Evolutionary conservation across 2,797 vertebrate genomes (phyloP).

Genomic region (Anisognathus igniventris): DNA sequence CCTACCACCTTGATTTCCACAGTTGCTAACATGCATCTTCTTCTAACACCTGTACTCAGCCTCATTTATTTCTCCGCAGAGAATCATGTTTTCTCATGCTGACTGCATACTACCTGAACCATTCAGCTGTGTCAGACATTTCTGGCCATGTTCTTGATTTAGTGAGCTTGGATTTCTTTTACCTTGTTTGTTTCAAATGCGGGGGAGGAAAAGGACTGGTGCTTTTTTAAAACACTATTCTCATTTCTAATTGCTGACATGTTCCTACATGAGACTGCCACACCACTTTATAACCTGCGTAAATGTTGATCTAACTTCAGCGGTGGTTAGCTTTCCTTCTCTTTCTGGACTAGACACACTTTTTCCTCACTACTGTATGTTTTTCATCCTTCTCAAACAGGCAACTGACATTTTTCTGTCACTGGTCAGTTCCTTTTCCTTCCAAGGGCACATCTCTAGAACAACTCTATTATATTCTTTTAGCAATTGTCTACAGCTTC

Average conservation of each 20-base stretch:
- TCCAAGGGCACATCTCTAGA: not conserved
- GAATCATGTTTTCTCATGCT: not conserved
- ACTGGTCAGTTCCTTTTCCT: not conserved
- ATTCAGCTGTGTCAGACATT: not conserved
- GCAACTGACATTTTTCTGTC: not conserved
- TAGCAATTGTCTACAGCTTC: not conserved
- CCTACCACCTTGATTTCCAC: not conserved
- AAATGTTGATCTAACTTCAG: not conserved
- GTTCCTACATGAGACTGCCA: not conserved
- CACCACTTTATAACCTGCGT: not conserved
- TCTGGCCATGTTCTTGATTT: not conserved
- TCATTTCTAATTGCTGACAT: not conserved
- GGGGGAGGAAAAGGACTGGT: not conserved
- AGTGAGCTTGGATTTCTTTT: not conserved
- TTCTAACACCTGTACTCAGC: not conserved
- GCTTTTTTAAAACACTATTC: not conserved
- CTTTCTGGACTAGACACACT: not conserved
- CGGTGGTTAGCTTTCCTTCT: not conserved
- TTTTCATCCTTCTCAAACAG: not conserved
- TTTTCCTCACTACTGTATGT: not conserved
- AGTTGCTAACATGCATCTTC: not conserved
- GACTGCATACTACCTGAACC: not conserved
- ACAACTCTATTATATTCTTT: not conserved
- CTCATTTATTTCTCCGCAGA: not conserved
- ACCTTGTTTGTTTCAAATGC: not conserved